Evolutionary conservation across 2,888 invertebrate species (phyloP).

Genomic region (Aleiodes leptofemur): DNA sequence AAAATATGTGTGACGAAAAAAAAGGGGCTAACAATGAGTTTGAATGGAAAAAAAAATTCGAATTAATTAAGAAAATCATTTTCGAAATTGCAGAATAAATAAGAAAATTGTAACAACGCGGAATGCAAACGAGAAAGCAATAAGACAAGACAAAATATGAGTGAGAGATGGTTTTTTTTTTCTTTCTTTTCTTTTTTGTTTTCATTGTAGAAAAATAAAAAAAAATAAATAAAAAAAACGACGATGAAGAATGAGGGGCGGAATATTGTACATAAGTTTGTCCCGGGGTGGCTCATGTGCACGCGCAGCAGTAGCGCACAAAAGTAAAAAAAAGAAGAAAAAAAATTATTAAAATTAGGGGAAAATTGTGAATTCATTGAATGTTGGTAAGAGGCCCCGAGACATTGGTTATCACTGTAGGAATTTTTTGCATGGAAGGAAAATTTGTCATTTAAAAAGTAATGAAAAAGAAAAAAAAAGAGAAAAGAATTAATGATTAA

Average conservation of each 20-base stretch:
- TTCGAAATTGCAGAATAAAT: conserved; percentile 38
- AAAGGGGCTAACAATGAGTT: conserved; percentile 41
- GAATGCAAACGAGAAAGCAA: conserved; percentile 48
- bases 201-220: conserved; percentile 9
- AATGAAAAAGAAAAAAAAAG: conserved; percentile 48
- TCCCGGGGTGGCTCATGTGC: conserved; percentile 72
- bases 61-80: conserved; percentile 19
- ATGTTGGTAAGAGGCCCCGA: conserved; percentile 61
- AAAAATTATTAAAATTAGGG: conserved; percentile 43
- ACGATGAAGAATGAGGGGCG: conserved; percentile 44
- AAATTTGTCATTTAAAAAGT: conserved; percentile 54
- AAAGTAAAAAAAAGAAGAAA: conserved; percentile 46
- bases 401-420: conserved; percentile 72
- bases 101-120: conserved; percentile 47
- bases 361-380: conserved; percentile 51
- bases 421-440: conserved; percentile 68
- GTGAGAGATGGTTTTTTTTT: conserved; percentile 46
- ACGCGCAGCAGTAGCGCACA: conserved; percentile 70
- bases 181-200: background rate
- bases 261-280: conserved; percentile 74
- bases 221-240: conserved; percentile 9
- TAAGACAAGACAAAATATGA: conserved; percentile 43
- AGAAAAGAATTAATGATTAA: conserved; percentile 58
- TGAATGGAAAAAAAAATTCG: conserved; percentile 32
- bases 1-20: conserved; percentile 54